phyloP scores from a whole-genome alignment of 2,113 vertebrate species.

The Porphyrio hochstetteri region DNA sequence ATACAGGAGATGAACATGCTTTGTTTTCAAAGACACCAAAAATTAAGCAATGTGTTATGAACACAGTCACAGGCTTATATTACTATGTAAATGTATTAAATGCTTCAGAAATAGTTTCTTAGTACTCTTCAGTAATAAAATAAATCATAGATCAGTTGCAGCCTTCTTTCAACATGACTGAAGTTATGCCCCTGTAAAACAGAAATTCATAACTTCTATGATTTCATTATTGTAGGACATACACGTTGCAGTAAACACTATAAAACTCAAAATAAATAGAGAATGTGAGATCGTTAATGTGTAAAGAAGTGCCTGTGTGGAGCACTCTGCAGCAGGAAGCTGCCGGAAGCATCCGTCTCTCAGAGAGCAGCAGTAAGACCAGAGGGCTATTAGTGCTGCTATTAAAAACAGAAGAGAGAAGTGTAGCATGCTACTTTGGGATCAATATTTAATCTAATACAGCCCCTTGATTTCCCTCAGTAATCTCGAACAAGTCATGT shows the following conservation, averaged over 20 bases:
- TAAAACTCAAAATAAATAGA: not conserved
- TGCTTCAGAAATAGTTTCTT: not conserved
- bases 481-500: not conserved
- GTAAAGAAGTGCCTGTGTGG: not conserved
- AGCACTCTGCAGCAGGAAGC: not conserved
- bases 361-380: not conserved
- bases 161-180: not conserved
- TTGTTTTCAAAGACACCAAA: not conserved
- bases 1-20: not conserved
- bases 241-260: not conserved
- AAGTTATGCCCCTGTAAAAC: not conserved
- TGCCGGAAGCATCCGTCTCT: not conserved
- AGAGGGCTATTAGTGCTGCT: not conserved
- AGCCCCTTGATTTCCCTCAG: not conserved
- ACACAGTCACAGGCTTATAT: not conserved
- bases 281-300: not conserved
- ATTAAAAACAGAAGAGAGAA: conserved; percentile 15
- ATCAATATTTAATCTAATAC: conserved; percentile 39
- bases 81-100: not conserved
- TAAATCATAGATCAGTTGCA: not conserved
- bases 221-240: not conserved
- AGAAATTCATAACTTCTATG: not conserved
- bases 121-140: not conserved
- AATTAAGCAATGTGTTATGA: not conserved
- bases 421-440: not conserved